A percentile compares a stretch with the other conserved stretches of the same genome.
phyloP scores from a whole-genome alignment of 2,113 vertebrate species.

The Machaerirhynchus nigripectus region DNA sequence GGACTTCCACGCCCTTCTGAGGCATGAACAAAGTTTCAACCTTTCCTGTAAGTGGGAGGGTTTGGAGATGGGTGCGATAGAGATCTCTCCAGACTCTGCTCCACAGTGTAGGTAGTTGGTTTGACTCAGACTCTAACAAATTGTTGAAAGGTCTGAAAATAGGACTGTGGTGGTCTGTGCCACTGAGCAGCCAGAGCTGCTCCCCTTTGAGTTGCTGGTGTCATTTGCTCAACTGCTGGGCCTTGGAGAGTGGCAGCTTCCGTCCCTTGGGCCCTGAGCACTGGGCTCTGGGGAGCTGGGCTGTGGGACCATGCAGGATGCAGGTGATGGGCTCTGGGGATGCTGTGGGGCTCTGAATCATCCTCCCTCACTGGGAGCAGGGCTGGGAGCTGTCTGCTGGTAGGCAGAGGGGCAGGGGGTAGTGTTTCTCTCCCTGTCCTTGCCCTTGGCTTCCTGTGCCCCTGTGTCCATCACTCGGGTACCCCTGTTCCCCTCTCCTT shows the following conservation, averaged over 20 bases:
- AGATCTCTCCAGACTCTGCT: neutral
- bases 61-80: neutral
- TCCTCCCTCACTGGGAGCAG: fast-evolving
- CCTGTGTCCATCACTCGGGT: too few relatives aligned
- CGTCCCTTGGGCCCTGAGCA: neutral
- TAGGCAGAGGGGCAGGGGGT: neutral
- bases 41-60: neutral
- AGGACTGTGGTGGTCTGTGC: neutral
- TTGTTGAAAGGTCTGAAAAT: neutral
- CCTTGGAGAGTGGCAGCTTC: neutral
- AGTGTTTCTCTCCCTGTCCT: neutral
- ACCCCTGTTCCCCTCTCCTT: neutral
- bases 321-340: neutral
- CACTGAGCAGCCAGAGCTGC: neutral
- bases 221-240: neutral
- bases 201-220: neutral
- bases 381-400: neutral
- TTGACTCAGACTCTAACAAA: neutral
- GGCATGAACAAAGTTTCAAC: neutral
- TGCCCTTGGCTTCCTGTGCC: fast-evolving
- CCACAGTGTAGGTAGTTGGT: neutral
- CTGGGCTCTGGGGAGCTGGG: neutral
- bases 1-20: neutral
- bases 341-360: fast-evolving
- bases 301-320: fast-evolving